A percentile compares a stretch with the other conserved stretches of the same genome.
Conservation (phyloP, 2,113 vertebrate species). For the Leuciscus idus region DNA sequence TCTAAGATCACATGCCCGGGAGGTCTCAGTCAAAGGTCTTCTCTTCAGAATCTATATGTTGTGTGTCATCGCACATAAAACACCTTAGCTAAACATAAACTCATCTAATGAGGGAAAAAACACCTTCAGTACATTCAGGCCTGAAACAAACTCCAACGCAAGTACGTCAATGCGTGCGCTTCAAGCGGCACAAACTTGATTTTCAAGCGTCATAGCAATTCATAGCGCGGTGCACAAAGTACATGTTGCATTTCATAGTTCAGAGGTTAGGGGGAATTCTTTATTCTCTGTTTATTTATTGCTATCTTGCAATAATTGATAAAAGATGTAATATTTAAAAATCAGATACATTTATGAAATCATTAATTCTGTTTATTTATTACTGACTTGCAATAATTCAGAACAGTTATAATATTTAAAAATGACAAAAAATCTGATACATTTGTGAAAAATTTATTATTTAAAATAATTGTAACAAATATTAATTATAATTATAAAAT, state of each 20-base stretch:
- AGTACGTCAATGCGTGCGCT: not conserved
- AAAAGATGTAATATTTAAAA: too few relatives aligned
- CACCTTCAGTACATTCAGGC: not conserved
- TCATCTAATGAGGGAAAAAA: slow-evolving; percentile 14
- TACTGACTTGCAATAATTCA: too few relatives aligned
- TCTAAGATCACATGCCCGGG: slow-evolving; percentile 47
- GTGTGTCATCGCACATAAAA: slow-evolving; percentile 31
- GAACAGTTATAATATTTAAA: too few relatives aligned
- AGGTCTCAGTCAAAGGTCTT: slow-evolving; percentile 8
- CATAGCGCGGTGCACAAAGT: not conserved
- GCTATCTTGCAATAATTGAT: too few relatives aligned
- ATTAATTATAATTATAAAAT: too few relatives aligned
- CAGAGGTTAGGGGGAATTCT: not conserved
- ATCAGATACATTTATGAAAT: too few relatives aligned
- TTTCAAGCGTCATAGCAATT: not conserved
- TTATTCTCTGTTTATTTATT: too few relatives aligned
- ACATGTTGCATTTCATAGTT: not conserved
- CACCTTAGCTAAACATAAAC: slow-evolving; percentile 32
- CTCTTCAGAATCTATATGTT: slow-evolving; percentile 41
- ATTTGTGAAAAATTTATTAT: too few relatives aligned
- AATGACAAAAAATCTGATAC: too few relatives aligned
- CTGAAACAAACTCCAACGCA: not conserved
- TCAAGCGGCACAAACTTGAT: not conserved
- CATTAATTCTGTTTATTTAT: too few relatives aligned
- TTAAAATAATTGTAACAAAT: too few relatives aligned